Base-by-base conservation (phyloP, 2,888 invertebrate genomes). In the Hydraecia micacea region DNA sequence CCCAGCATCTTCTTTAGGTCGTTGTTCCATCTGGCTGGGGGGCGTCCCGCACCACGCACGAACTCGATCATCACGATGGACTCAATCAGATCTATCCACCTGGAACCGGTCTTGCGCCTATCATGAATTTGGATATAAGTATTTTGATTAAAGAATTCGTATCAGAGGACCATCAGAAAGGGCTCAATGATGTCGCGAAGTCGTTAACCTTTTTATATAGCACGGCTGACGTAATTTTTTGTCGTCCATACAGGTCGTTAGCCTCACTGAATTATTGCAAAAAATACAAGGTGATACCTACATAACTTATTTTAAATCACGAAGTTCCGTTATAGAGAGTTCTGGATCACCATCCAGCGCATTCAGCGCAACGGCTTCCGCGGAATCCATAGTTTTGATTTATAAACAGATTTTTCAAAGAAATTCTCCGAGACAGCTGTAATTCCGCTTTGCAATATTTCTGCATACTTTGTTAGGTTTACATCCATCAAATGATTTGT, bases 151-250 rank as follows among this genome's bases (percentile, higher is more conserved):
- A 73, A 71, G 36, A 74, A 32, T 68, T 36, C 32, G 46, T 74
- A 63, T 55, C 70, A 63, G 9, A 60, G 13, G 46, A 73, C 21
- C 71, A 76, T 86, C 79, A 65, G 78, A 86, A 88, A 88, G 89
- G 87, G 87, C 73, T 67, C 32, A 77, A 76, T 80, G 62, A 72
- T 77, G 73, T 81, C 83, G 68, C 46, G 75, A 82, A 71, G 88
- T 86, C 86, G 69, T 87, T 87, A 78, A 84, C 88, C 86, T 89
- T 85, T 78, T 77, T 81, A 75, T 86, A 83, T 82, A 75, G 79
- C 79, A 79, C 73, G 70, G 67, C 66, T 83, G 80, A 86, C 81
- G 88, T 83, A 86, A 81, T 74, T 86, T 84, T 85, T 87, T 84
- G 85, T 86, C 85, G 72, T 81, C 77, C 73, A 78, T 67, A 62